Evolutionary conservation across 2,113 vertebrate species (phyloP).

Genomic region (Sarotherodon lohbergeri): DNA sequence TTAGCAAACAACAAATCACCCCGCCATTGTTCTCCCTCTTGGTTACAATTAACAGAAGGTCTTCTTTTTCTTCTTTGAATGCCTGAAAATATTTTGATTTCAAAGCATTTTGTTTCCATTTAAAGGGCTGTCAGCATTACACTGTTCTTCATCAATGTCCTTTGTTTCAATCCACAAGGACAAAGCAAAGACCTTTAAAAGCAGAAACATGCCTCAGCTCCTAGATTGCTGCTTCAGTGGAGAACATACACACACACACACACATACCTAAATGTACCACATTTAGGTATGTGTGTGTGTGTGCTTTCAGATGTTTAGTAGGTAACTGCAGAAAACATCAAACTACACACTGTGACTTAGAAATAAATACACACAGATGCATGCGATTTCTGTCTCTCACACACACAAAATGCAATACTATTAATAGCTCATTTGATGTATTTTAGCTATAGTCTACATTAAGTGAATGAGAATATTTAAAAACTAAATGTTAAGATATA

Average conservation of each 20-base stretch:
- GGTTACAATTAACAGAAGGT: not conserved
- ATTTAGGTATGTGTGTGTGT: not conserved
- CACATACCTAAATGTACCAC: not conserved
- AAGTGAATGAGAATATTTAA: not conserved
- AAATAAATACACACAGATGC: not conserved
- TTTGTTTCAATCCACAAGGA: conserved; percentile 36
- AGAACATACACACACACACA: not conserved
- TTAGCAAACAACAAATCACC: not conserved
- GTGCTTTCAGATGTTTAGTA: not conserved
- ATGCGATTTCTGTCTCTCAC: not conserved
- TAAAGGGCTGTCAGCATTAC: not conserved
- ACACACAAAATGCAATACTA: not conserved
- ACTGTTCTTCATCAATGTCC: not conserved
- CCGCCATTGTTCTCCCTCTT: conserved; percentile 21
- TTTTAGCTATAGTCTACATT: not conserved
- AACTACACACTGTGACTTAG: not conserved
- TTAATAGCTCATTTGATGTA: not conserved
- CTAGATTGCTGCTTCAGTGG: not conserved
- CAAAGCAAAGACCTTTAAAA: conserved; percentile 7
- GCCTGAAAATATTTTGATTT: not conserved
- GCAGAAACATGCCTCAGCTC: not conserved
- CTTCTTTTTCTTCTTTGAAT: not conserved
- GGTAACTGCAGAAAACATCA: not conserved
- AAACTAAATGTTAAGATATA: not conserved
- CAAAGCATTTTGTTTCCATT: not conserved